These are phyloP conservation scores for Pseudomyrmex dendroicus DNA, from an alignment of 1,140 invertebrate species.

Conservation along the genomic window DNA sequence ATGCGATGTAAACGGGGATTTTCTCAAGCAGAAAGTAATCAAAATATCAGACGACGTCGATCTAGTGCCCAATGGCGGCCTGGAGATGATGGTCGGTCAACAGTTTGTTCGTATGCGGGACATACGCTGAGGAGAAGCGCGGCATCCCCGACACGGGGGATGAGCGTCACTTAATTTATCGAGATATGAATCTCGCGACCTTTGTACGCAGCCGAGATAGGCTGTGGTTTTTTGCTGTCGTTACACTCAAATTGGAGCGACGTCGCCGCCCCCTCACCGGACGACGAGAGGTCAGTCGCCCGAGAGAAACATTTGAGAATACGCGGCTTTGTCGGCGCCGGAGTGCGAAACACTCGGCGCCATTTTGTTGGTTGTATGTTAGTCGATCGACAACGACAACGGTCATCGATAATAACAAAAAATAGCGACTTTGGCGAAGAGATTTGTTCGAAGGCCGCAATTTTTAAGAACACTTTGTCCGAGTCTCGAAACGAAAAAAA, in stretches of 20 bases:
- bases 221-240: conserved; percentile 80
- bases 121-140: conserved; percentile 79
- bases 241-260: conserved; percentile 66
- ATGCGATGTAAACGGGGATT: conserved; percentile 71
- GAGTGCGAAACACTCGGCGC: conserved; percentile 78
- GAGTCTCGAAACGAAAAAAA: conserved; percentile 21
- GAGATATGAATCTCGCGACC: conserved; percentile 84
- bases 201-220: conserved; percentile 78
- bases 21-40: conserved; percentile 77
- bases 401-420: conserved; percentile 19
- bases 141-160: conserved; percentile 54
- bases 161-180: conserved; percentile 68
- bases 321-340: conserved; percentile 78
- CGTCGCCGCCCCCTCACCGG: conserved; percentile 13
- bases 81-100: conserved; percentile 74
- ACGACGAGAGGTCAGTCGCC: conserved; percentile 31
- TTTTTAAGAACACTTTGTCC: conserved; percentile 60
- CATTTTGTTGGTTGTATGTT: conserved; percentile 70
- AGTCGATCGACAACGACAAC: conserved; percentile 41
- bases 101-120: conserved; percentile 82
- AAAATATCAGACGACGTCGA: conserved; percentile 76
- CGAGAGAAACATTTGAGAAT: conserved; percentile 66
- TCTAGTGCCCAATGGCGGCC: conserved; percentile 70
- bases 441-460: conserved; percentile 67
- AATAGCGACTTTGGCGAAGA: conserved; percentile 29